Base-by-base conservation (phyloP, 2,888 invertebrate genomes). In the Mycogona germanica region DNA sequence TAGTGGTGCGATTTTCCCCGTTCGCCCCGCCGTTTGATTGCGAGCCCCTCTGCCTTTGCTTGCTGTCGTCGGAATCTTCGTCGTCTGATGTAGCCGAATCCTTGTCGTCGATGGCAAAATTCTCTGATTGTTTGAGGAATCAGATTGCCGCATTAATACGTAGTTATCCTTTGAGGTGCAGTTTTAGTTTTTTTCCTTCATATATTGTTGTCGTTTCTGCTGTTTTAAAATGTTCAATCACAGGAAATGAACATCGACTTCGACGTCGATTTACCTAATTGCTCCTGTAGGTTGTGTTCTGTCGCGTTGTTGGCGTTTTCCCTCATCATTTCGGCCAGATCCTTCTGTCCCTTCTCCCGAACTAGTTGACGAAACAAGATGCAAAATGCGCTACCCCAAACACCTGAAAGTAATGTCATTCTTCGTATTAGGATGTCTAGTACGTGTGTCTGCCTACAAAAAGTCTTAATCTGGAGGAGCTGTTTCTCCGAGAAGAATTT, bases 371-470 rank as follows among this genome's bases (percentile, higher is more conserved):
- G 70, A 60, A 72, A 69, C 19, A 72, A 65, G 40, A 72, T 72
- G 59, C 69, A 68, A 60, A 72, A 73, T 0, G 72, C 73, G 60
- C 72, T 72, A 28, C 72, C 73, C 73, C 73, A 73, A 37, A 72
- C 66, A 23, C 72, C 72, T 57, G 21, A 14, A 46, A 17, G 2
- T 23, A 29, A n/a, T n/a, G 30, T 21, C 40, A 37, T 28, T 5
- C 14, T 35, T 35, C 9, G 35, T 14, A 12, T n/a, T n/a, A n/a
- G n/a, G n/a, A n/a, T n/a, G n/a, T n/a, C n/a, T n/a, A n/a, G n/a
- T n/a, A n/a, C n/a, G n/a, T n/a, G n/a, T n/a, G n/a, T n/a, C n/a
- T n/a, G n/a, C n/a, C n/a, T n/a, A n/a, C n/a, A n/a, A n/a, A n/a
- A n/a, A n/a, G n/a, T n/a, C n/a, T n/a, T n/a, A n/a, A n/a, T n/a